These are phyloP conservation scores for Marmota monax DNA, from an alignment of 2,113 vertebrate species.

Conservation along the genomic window DNA sequence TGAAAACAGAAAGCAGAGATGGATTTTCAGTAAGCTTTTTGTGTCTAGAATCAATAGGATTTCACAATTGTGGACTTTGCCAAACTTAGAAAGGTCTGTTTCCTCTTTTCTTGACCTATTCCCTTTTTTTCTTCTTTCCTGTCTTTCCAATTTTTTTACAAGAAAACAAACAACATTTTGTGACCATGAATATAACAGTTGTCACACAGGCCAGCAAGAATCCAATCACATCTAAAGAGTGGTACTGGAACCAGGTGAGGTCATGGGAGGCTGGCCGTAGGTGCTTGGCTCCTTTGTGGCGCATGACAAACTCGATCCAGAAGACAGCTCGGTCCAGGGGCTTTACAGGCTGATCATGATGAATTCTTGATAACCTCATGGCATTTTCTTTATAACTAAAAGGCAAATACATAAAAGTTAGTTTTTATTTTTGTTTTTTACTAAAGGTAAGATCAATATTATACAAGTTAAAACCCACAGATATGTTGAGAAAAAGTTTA, in stretches of 20 bases:
- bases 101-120: constrained; percentile 85
- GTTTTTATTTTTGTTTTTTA: background rate
- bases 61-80: background rate
- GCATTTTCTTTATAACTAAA: constrained; percentile 93
- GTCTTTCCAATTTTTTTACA: constrained; percentile 81
- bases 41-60: background rate
- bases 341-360: constrained; percentile 92
- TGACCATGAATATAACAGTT: constrained; percentile 76
- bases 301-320: constrained; percentile 96
- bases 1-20: background rate
- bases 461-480: background rate
- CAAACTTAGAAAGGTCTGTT: constrained; percentile 67
- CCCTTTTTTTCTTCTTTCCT: constrained; percentile 84
- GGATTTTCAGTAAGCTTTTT: background rate
- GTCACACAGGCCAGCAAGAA: constrained; percentile 87
- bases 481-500: background rate
- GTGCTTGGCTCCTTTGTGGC: constrained; percentile 94
- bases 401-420: background rate
- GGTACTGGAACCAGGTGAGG: constrained; percentile 95
- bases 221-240: constrained; percentile 91
- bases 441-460: background rate
- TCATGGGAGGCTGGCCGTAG: constrained; percentile 91
- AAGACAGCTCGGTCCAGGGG: constrained; percentile 93
- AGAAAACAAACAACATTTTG: constrained; percentile 88
- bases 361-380: constrained; percentile 90